Conservation (phyloP, 2,797 vertebrate species). For the Hydrocynus forskahlii region DNA sequence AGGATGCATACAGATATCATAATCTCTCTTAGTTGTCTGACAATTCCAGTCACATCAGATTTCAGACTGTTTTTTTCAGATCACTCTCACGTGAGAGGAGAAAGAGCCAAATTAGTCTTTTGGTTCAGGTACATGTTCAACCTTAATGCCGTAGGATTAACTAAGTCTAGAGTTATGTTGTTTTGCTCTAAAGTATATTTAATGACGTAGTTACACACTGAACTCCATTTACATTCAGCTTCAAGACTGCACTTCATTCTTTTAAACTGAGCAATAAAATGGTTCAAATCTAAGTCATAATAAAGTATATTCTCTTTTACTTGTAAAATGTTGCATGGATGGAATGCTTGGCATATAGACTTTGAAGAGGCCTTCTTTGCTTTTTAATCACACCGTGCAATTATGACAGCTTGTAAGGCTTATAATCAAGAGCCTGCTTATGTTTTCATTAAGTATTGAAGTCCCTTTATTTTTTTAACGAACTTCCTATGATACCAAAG, state of each 20-base stretch:
- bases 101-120: slow-evolving; percentile 7
- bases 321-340: neutral
- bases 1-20: slow-evolving; percentile 39
- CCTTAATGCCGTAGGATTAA: neutral
- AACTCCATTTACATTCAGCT: neutral
- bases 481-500: neutral
- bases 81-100: neutral
- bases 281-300: neutral
- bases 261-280: neutral
- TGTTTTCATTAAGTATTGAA: neutral
- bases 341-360: neutral
- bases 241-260: neutral
- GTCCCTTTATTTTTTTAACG: neutral
- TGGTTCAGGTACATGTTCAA: neutral
- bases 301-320: neutral
- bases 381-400: neutral
- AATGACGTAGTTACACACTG: neutral
- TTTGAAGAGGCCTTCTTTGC: neutral
- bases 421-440: neutral
- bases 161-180: neutral
- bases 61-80: slow-evolving; percentile 1
- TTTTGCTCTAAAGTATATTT: neutral
- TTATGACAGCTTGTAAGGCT: neutral
- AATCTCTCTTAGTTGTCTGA: slow-evolving; percentile 47
- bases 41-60: slow-evolving; percentile 34